phyloP scores from a whole-genome alignment of 2,888 invertebrate genomes.

The Caprella mutica region DNA sequence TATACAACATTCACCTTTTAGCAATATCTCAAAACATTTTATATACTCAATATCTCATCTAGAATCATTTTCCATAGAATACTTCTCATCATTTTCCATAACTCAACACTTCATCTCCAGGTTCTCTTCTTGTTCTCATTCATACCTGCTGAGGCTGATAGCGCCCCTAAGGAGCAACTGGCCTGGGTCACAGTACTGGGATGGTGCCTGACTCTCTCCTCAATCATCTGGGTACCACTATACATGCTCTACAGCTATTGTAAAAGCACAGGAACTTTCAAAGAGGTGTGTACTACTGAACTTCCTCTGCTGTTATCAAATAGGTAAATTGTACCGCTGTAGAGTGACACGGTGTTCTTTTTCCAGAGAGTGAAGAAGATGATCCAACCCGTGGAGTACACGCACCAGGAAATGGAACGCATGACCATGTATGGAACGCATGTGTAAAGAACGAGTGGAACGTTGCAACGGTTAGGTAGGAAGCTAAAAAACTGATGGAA shows the following conservation, averaged over 20 bases:
- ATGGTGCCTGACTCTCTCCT: slow-evolving; percentile 70
- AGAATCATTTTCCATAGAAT: too few relatives aligned
- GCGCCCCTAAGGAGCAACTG: slow-evolving; percentile 60
- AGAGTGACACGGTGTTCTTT: background rate
- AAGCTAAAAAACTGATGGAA: too few relatives aligned
- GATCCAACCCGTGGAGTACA: slow-evolving; percentile 2
- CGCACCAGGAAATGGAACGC: background rate
- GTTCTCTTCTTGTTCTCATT: slow-evolving; percentile 72
- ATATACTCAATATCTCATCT: too few relatives aligned
- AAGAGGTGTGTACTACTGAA: slow-evolving; percentile 35
- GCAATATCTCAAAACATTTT: too few relatives aligned
- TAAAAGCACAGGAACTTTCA: slow-evolving; percentile 37
- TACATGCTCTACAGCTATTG: slow-evolving; percentile 41
- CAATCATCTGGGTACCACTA: slow-evolving; percentile 70
- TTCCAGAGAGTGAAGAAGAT: background rate
- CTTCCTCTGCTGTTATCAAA: background rate
- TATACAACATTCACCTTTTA: too few relatives aligned
- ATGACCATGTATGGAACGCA: slow-evolving; percentile 5
- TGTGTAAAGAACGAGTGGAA: too few relatives aligned
- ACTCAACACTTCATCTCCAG: too few relatives aligned
- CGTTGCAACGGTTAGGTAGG: too few relatives aligned
- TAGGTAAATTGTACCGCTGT: background rate
- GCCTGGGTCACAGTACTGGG: slow-evolving; percentile 69
- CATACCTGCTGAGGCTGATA: slow-evolving; percentile 48
- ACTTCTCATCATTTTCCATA: too few relatives aligned